phyloP scores from a whole-genome alignment of 2,113 vertebrate genomes.

The Tetraodon nigroviridis region DNA sequence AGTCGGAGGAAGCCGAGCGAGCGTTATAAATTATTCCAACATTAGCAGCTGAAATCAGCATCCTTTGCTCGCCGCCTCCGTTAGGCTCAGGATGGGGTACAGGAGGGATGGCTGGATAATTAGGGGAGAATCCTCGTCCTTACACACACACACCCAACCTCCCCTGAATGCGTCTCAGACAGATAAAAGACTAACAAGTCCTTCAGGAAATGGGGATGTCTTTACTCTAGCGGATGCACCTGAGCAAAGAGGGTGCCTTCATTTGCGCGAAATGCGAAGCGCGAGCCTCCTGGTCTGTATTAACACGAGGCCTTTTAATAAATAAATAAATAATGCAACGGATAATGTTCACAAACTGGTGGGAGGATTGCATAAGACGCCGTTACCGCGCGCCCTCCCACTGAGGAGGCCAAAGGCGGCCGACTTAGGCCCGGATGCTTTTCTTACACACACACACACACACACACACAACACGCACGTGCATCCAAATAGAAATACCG shows the following conservation, averaged over 20 bases:
- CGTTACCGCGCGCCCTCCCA: slow-evolving; percentile 53
- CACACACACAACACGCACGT: slow-evolving; percentile 16
- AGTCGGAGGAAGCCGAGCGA: not conserved
- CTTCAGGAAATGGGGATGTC: slow-evolving; percentile 12
- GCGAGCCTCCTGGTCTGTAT: slow-evolving; percentile 12
- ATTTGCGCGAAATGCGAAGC: not conserved
- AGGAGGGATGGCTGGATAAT: slow-evolving; percentile 26
- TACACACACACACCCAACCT: slow-evolving; percentile 13
- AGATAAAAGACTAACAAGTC: slow-evolving; percentile 48
- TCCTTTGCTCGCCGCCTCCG: slow-evolving; percentile 11
- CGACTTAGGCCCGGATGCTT: slow-evolving; percentile 28
- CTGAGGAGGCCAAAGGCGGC: slow-evolving; percentile 53
- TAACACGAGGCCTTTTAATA: slow-evolving; percentile 45
- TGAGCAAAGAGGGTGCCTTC: too few species aligned
- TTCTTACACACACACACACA: slow-evolving; percentile 19
- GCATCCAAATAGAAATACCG: not conserved
- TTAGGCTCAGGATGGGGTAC: slow-evolving; percentile 4
- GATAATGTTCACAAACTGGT: slow-evolving; percentile 44
- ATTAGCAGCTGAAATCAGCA: slow-evolving; percentile 6
- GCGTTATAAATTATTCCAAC: not conserved
- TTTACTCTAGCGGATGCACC: too few species aligned
- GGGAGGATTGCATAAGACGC: slow-evolving; percentile 67
- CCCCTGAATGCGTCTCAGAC: slow-evolving; percentile 21
- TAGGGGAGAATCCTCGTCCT: slow-evolving; percentile 30
- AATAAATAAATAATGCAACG: slow-evolving; percentile 43